These are phyloP conservation scores for Rhipidura dahli DNA, from an alignment of 2,113 vertebrate genomes.

Conservation along the genomic window DNA sequence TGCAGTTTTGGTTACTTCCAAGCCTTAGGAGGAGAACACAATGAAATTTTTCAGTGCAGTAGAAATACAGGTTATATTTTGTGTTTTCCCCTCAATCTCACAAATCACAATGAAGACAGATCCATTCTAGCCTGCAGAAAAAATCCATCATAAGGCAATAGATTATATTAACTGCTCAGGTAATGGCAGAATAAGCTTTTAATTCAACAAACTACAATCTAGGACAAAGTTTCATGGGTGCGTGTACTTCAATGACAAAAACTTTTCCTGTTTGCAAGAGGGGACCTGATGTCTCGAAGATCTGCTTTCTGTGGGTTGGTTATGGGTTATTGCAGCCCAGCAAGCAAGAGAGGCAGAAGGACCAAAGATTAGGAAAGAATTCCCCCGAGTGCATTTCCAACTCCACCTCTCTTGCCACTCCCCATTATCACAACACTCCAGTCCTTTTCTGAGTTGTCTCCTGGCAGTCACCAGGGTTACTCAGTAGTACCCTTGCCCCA, in stretches of 20 bases:
- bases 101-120: slow-evolving; percentile 71
- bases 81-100: slow-evolving; percentile 56
- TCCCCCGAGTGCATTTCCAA: neutral
- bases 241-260: neutral
- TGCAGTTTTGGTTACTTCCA: slow-evolving; percentile 31
- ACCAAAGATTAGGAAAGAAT: neutral
- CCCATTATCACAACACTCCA: neutral
- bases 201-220: neutral
- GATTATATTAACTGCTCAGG: slow-evolving; percentile 73
- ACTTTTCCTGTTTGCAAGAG: neutral
- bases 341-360: neutral
- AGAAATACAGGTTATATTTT: slow-evolving; percentile 55
- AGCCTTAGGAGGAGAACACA: neutral
- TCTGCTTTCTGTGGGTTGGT: neutral
- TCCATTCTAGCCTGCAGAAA: slow-evolving; percentile 66
- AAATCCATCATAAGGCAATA: slow-evolving; percentile 70
- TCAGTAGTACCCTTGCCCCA: neutral
- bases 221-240: neutral
- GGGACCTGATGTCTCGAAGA: neutral
- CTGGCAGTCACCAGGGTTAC: neutral
- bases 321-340: neutral
- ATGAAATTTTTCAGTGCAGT: neutral
- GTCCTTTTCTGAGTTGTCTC: neutral
- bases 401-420: slow-evolving; percentile 6
- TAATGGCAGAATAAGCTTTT: slow-evolving; percentile 37